Evolutionary conservation across 2,888 invertebrate species (phyloP).

Genomic region (Orthonevra nobilis): DNA sequence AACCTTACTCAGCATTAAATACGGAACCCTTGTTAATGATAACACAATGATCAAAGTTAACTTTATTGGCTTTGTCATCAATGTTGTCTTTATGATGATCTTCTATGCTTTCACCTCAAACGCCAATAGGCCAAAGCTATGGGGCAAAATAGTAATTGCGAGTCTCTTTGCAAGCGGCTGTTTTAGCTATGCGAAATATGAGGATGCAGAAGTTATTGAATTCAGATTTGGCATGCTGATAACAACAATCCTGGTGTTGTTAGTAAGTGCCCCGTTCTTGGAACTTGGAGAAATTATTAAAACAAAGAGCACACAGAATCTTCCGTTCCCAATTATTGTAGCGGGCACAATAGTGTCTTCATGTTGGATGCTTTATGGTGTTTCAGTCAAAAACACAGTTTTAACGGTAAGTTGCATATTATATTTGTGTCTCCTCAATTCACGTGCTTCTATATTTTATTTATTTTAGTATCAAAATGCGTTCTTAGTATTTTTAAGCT

Average conservation of each 20-base stretch:
- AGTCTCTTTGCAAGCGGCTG: conserved; percentile 82
- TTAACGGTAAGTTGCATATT: conserved; percentile 78
- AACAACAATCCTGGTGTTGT: conserved; percentile 82
- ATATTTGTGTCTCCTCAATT: too few species aligned
- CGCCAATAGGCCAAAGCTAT: conserved; percentile 81
- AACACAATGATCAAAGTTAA: conserved; percentile 89
- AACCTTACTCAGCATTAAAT: conserved; percentile 87
- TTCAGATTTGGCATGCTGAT: conserved; percentile 86
- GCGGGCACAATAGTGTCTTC: conserved; percentile 87
- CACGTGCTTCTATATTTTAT: conserved; percentile 10
- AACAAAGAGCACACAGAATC: conserved; percentile 90
- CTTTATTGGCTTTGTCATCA: conserved; percentile 86
- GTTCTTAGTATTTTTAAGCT: conserved; percentile 83
- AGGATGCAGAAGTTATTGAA: conserved; percentile 84
- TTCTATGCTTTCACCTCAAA: conserved; percentile 85
- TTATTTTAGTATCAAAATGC: conserved; percentile 86
- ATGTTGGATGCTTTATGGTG: conserved; percentile 78
- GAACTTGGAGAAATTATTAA: conserved; percentile 87
- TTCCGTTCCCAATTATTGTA: conserved; percentile 93
- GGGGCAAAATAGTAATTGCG: conserved; percentile 82
- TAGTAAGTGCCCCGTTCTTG: conserved; percentile 87
- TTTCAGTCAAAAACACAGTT: conserved; percentile 76
- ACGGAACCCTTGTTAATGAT: conserved; percentile 87
- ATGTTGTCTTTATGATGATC: conserved; percentile 84
- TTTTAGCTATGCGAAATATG: conserved; percentile 84